Base-by-base conservation (phyloP, 2,797 vertebrate genomes). In the Darevskia mixta region DNA sequence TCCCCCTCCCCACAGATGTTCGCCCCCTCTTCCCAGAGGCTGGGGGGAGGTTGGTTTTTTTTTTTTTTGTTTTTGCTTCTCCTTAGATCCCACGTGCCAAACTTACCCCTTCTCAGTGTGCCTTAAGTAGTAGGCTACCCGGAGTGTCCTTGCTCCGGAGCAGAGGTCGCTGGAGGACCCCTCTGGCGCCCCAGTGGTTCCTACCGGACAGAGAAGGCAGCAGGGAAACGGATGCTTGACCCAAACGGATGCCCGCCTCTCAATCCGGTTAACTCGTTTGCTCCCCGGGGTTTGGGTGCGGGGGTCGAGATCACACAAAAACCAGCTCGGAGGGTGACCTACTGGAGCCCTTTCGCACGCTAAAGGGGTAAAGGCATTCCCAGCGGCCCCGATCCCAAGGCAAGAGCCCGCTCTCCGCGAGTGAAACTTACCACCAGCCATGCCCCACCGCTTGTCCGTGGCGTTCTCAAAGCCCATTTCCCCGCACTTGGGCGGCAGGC, bases 381-480 rank as follows among this genome's bases (percentile, higher is more conserved):
- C 79, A n/a, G 15, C 43, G 13, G 73, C 32, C 73, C 38, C 11
- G 27, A 10, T 15, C 29, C 71, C 67, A 45, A 13, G 71, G 55
- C 49, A 1, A 18, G 73, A 6, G 9, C 13, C n/a, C 10, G 32
- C 17, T 72, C 18, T 11, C 5, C n/a, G 10, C 11, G 20, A 76
- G 35, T 1, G 29, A 32, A 83, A 92, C 95, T 94, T 92, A 93
- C 94, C 95, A 93, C 94, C 95, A 64, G 93, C 85, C 91, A 90
- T 88, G 86, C 91, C 89, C 93, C 93, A 85, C 18, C 84, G 92
- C 90, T 89, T 90, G 76, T 91, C 91, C 38, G 91, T 90, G 90
- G 85, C 41, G 89, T 93, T 93, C 72, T 91, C 92, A 89, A 86
- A 91, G 86, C 92, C 93, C 94, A 94, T 85, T 77, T n/a, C 72